Evolutionary conservation across 2,888 invertebrate species (phyloP), one percentile per base, ranked within the genome.

Genomic region (Monochamus alternatus): DNA sequence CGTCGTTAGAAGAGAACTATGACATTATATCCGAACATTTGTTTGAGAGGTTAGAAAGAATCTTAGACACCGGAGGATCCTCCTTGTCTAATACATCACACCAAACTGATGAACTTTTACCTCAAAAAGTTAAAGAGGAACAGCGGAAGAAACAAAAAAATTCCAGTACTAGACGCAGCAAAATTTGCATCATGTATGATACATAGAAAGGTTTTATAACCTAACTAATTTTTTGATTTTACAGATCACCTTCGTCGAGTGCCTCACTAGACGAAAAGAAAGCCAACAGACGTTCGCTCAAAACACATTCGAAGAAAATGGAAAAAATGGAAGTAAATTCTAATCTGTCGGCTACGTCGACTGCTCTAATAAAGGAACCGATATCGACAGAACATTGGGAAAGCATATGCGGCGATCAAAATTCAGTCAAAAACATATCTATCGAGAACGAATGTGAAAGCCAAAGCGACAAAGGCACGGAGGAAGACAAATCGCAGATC

Each of bases 11-110:
- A 68, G 67, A 75, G 3, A 77, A 81, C 10, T 75, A 78, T 30
- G 69, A 80, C 59, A 65, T 60, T 9, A 76, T 81, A 70, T 80
- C 80, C 1, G 75, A 77, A 9, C 72, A 83, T 63, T 63, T 84
- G 8, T 82, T 83, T 65, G 71, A 75, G 44, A 80, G 79, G 51
- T 68, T 84, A 51, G 80, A 83, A 47, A 81, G 73, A 59, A 82
- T 84, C 38, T 60, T 84, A 14, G 82, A 82, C 58, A 79, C 78
- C 3, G 75, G 79, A 58, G 77, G 75, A 58, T 74, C 74, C 1
- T 60, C 51, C 22, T 14, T 9, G 2, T 8, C 44, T 22, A 69
- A 10, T 31, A 69, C 60, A 4, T 47, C 30, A 12, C 60, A n/a
- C 10, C 7, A 47, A 47, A 69, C 44, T 5, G 60, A 30, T 3